Base-by-base conservation (phyloP, 1,140 invertebrate genomes). In the Drosophila biarmipes region DNA sequence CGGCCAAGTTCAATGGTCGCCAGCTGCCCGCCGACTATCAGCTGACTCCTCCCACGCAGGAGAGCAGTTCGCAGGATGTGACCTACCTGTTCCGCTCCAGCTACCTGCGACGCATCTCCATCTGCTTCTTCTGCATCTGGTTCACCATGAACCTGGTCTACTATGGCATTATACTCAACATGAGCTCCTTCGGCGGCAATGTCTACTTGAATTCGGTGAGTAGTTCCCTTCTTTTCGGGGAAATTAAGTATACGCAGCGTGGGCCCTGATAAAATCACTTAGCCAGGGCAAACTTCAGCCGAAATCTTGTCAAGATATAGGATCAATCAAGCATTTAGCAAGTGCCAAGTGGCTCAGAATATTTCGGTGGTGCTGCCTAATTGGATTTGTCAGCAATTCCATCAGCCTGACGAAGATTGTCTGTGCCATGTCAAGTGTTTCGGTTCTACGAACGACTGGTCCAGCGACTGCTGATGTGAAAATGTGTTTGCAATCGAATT, bases 101-200 rank as follows among this genome's bases (percentile, higher is more conserved):
- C 55, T 91, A 93, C 38, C 93, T 95, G 71, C 90, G 95, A n/a
- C 94, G 94, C 74, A 94, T 94, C 49, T 95, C 95, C 0, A 92
- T 95, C 14, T 94, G 95, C 61, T 92, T 95, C 12, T 95, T 95
- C 45, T 87, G 95, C 42, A 94, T 95, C 54, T 96, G 96, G 96
- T 96, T 96, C 89, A 93, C 94, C 37, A 95, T 96, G 86, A 96
- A 96, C 68, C 93, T 96, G 24, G 94, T 95, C 4, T 96, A 96
- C 82, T 96, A 96, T 66, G 95, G 95, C 10, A 92, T 96, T 7
- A 93, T 96, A 34, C 91, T 96, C 19, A 96, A 96, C 75, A 93
- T 96, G 67, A 94, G 94, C 38, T 95, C 95, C 63, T 95, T 95
- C 55, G 95, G 95, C 53, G 95, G 95, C 58, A 94, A 96, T 91